A percentile compares a stretch with the other conserved stretches of the same genome.
These are phyloP conservation scores for Dissostichus mawsoni DNA, from an alignment of 2,113 vertebrate species.

Conservation along the genomic window DNA sequence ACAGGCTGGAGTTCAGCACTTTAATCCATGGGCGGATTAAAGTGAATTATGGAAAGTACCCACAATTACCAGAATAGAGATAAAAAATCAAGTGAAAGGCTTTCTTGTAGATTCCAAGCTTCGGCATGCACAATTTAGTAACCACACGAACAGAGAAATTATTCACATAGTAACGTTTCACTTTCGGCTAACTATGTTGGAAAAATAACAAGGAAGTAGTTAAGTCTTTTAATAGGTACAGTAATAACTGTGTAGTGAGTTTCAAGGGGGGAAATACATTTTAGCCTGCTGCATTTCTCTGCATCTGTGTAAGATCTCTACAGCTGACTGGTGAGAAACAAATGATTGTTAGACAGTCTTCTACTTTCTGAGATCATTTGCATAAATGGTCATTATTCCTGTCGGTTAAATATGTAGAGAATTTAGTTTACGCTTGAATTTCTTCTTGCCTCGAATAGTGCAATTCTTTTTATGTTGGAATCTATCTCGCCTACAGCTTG, in stretches of 20 bases:
- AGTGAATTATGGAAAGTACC: constrained; percentile 57
- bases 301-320: not conserved
- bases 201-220: constrained; percentile 1
- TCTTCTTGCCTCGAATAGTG: too few relatives aligned
- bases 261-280: not conserved
- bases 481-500: too few relatives aligned
- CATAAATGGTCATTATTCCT: too few relatives aligned
- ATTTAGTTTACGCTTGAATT: too few relatives aligned
- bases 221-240: not conserved
- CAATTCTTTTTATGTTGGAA: too few relatives aligned
- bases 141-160: constrained; percentile 25
- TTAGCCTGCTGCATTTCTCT: not conserved
- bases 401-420: too few relatives aligned
- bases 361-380: too few relatives aligned
- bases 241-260: not conserved
- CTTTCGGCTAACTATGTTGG: not conserved
- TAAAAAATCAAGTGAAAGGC: constrained; percentile 43
- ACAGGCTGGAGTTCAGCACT: constrained; percentile 30
- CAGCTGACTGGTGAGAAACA: not conserved
- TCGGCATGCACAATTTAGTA: constrained; percentile 17
- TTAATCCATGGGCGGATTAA: constrained; percentile 61
- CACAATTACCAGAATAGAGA: constrained; percentile 52
- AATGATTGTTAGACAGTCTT: not conserved
- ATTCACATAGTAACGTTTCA: constrained; percentile 11
- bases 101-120: constrained; percentile 13